Conservation (phyloP, 2,797 vertebrate genomes). For the Hapalemur alaotrensis region DNA sequence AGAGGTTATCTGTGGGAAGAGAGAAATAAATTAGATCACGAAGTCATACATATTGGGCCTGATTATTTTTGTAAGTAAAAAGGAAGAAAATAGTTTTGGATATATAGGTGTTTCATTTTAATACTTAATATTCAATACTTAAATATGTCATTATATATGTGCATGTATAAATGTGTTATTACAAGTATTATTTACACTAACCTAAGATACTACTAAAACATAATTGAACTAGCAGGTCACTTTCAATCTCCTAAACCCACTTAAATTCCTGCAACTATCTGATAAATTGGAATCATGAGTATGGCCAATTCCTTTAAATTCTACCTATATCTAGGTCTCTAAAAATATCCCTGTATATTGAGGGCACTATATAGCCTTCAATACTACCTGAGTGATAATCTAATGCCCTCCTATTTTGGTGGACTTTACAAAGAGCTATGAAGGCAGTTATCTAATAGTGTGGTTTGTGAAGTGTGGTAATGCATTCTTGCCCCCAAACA, state of each 20-base stretch:
- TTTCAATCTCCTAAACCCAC: background rate
- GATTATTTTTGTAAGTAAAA: background rate
- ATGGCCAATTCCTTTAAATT: background rate
- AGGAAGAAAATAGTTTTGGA: background rate
- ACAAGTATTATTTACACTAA: background rate
- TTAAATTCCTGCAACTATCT: background rate
- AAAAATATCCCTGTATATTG: background rate
- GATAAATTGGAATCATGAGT: background rate
- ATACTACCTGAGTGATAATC: background rate
- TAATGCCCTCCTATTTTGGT: background rate
- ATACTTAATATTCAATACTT: background rate
- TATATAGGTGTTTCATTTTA: background rate
- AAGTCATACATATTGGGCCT: background rate
- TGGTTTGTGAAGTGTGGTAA: constrained; percentile 40
- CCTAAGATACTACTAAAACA: background rate
- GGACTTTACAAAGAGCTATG: background rate
- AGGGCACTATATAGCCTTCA: background rate
- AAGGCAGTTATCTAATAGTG: background rate
- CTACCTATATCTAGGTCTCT: background rate
- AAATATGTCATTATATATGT: background rate
- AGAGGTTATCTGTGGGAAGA: background rate
- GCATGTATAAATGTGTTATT: background rate
- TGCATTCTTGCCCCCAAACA: constrained; percentile 15
- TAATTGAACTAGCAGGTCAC: background rate
- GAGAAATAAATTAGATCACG: background rate